phyloP scores from a whole-genome alignment of 2,888 invertebrate genomes.

The Tuta absoluta region DNA sequence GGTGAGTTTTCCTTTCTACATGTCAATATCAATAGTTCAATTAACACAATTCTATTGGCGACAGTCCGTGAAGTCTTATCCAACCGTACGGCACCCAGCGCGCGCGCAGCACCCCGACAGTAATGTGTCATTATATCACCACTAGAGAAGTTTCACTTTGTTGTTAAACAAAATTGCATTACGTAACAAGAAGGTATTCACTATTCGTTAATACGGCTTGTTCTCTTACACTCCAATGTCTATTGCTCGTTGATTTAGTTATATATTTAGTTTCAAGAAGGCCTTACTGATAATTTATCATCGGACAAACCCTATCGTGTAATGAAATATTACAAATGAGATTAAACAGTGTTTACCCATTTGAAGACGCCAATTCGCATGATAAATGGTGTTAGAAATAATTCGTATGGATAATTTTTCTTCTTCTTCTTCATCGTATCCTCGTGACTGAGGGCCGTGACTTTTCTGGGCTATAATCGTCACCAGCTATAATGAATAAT shows the following conservation, averaged over 20 bases:
- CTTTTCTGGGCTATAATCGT: too few relatives aligned
- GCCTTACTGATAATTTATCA: too few relatives aligned
- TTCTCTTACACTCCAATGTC: not conserved
- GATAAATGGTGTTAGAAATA: too few relatives aligned
- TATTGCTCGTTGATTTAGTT: not conserved
- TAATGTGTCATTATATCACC: slow-evolving; percentile 66
- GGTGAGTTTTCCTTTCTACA: not conserved
- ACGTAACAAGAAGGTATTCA: slow-evolving; percentile 60
- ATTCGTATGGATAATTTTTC: too few relatives aligned
- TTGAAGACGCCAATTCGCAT: too few relatives aligned
- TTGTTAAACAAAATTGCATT: slow-evolving; percentile 74
- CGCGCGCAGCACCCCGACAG: slow-evolving; percentile 24
- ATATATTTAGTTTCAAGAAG: too few relatives aligned
- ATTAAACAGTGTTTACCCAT: too few relatives aligned
- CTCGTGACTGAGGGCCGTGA: too few relatives aligned
- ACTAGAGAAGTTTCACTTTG: slow-evolving; percentile 65
- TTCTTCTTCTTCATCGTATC: too few relatives aligned
- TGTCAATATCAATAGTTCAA: not conserved
- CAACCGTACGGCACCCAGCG: slow-evolving; percentile 19
- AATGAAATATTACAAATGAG: too few relatives aligned
- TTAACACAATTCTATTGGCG: slow-evolving; percentile 1
- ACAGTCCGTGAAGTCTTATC: slow-evolving; percentile 27
- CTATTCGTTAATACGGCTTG: slow-evolving; percentile 37
- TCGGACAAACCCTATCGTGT: too few relatives aligned
- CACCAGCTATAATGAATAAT: too few relatives aligned